Evolutionary conservation across 2,888 invertebrate genomes (phyloP), one percentile per base, ranked within the genome.

Genomic region (Phyllotreta striolata): DNA sequence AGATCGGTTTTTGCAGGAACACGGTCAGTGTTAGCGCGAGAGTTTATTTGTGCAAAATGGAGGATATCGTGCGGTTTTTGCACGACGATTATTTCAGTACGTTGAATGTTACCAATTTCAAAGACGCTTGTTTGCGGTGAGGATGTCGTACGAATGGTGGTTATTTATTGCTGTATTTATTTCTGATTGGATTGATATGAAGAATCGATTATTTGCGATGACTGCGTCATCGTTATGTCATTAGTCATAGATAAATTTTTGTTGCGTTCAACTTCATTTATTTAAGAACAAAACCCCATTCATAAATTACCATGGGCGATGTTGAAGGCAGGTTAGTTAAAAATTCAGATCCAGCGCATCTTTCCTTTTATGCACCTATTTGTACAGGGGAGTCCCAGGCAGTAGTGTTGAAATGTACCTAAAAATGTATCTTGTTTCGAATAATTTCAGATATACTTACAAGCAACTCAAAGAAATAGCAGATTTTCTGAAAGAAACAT

Each of bases 31-130:
- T 85, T 0, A 85, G 84, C 0, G 81, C 82, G 34, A 85, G 85
- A 57, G 83, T 82, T 46, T 81, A 88, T 51, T 87, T 89, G 76
- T 96, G 95, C 81, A 91, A 92, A 2, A 91, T 96, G 70, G 94
- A 95, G 79, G 90, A 90, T 76, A 93, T 96, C 66, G 90, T 93
- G 7, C 84, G 95, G 67, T 95, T 94, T 80, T 86, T 95, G 67
- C 93, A 94, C 73, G 93, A 93, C 72, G 92, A 94, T 81, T 95
- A 94, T 79, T 93, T 96, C 76, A 83, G 87, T 9, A 85, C 87
- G 57, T 89, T 95, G 73, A 95, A 95, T 79, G 90, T 90, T n/a
- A 92, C 91, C 9, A 95, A 95, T 81, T 94, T 90, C 77, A 93
- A 93, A 80, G 93, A 94, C 75, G 94, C 93, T 0, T 93, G 93